A percentile compares a stretch with the other conserved stretches of the same genome.
Conservation (phyloP, 2,113 vertebrate species). For the Mirza zaza region DNA sequence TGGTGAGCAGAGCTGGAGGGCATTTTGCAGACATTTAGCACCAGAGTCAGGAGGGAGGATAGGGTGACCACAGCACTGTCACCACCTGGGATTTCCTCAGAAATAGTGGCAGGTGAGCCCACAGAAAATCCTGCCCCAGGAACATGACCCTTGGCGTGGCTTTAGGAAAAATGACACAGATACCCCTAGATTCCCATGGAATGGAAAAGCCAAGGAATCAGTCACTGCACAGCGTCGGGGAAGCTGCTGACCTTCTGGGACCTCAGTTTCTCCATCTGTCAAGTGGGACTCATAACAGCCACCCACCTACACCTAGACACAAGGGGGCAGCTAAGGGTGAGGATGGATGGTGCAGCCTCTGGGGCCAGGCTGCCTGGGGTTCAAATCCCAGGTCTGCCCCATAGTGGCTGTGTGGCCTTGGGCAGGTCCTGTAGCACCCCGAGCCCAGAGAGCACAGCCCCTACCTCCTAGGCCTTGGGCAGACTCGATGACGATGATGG, state of each 20-base stretch:
- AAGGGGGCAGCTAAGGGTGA: not conserved
- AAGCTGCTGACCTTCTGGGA: not conserved
- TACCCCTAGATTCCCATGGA: not conserved
- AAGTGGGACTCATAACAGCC: not conserved
- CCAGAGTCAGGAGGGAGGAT: not conserved
- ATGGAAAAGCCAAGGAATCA: not conserved
- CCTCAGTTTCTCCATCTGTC: not conserved
- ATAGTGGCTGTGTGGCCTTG: accelerated
- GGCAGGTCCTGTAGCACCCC: accelerated
- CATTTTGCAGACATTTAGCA: not conserved
- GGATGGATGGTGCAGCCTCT: not conserved
- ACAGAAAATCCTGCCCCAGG: not conserved
- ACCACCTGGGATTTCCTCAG: not conserved
- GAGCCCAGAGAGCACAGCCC: not conserved
- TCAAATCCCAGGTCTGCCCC: not conserved
- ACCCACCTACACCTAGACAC: accelerated
- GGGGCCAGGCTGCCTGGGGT: not conserved
- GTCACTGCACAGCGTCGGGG: accelerated
- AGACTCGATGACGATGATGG: accelerated
- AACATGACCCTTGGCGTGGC: not conserved
- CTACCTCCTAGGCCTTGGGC: not conserved
- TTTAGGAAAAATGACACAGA: not conserved
- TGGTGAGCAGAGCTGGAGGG: not conserved
- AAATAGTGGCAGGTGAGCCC: not conserved
- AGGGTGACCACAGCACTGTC: not conserved